Evolutionary conservation across 2,888 invertebrate genomes (phyloP).

Genomic region (Habroteleia sp.): DNA sequence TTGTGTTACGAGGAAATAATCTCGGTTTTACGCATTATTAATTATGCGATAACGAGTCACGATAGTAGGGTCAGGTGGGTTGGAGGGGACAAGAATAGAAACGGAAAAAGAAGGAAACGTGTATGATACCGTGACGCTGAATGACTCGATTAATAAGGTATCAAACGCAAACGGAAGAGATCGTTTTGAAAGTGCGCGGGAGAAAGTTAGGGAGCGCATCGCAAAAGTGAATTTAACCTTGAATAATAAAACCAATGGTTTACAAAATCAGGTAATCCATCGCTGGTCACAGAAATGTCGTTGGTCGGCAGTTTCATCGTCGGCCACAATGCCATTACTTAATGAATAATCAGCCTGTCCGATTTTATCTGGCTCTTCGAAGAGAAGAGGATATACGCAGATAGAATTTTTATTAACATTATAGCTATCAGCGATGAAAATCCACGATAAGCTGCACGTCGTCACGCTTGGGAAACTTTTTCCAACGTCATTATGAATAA

Average conservation of each 20-base stretch:
- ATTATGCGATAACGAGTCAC: slow-evolving; percentile 44
- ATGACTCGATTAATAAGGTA: slow-evolving; percentile 46
- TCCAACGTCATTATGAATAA: no score
- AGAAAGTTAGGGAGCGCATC: slow-evolving; percentile 11
- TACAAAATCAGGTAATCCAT: slow-evolving; percentile 22
- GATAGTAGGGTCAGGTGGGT: neutral
- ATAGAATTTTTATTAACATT: slow-evolving; percentile 5
- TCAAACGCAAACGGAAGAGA: slow-evolving; percentile 17
- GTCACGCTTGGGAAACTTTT: neutral
- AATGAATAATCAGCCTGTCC: slow-evolving; percentile 16
- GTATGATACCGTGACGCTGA: slow-evolving; percentile 36
- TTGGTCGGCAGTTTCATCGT: slow-evolving; percentile 2
- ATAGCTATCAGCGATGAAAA: slow-evolving; percentile 3
- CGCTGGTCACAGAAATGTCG: slow-evolving; percentile 2
- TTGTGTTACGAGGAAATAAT: slow-evolving; percentile 48
- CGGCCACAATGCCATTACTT: slow-evolving; percentile 8
- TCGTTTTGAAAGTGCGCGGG: slow-evolving; percentile 34
- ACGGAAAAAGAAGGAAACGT: slow-evolving; percentile 14
- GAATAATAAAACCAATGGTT: slow-evolving; percentile 30
- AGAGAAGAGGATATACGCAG: neutral
- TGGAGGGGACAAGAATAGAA: neutral
- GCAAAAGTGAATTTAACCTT: slow-evolving; percentile 47
- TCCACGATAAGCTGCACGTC: slow-evolving; percentile 2
- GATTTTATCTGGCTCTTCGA: slow-evolving; percentile 10
- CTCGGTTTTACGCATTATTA: slow-evolving; percentile 48